Conservation (phyloP, 2,113 vertebrate genomes). For the Elephantulus edwardii region DNA sequence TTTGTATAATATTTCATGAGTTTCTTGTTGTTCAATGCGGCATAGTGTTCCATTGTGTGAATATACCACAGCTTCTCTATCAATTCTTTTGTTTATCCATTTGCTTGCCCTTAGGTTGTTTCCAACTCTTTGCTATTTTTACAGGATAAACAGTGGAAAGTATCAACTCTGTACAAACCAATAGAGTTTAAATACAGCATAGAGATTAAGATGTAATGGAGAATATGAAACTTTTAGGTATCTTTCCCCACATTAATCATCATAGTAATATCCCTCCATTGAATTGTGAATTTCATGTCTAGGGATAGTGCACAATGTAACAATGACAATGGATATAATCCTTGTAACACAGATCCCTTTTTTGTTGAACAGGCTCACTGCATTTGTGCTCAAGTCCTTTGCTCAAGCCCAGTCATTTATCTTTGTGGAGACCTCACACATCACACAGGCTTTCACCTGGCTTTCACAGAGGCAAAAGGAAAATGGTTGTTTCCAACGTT, state of each 20-base stretch:
- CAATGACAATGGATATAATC: not conserved
- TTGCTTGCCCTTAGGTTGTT: too few relatives aligned
- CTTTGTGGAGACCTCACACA: slow-evolving; percentile 66
- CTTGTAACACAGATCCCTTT: not conserved
- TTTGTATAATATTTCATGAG: too few relatives aligned
- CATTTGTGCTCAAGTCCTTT: slow-evolving; percentile 76
- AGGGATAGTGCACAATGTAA: not conserved
- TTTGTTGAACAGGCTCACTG: slow-evolving; percentile 72
- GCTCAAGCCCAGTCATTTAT: slow-evolving; percentile 63
- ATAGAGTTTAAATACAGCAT: not conserved
- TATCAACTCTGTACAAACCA: not conserved
- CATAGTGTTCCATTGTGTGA: too few relatives aligned
- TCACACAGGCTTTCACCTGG: slow-evolving; percentile 39
- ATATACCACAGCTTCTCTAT: too few relatives aligned
- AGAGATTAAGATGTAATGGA: not conserved
- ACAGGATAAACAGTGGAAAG: not conserved
- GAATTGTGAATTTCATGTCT: not conserved
- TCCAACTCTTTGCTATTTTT: too few relatives aligned
- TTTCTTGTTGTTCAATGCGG: too few relatives aligned
- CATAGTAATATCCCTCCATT: not conserved
- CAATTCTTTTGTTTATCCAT: too few relatives aligned
- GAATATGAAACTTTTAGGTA: not conserved
- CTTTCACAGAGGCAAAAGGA: slow-evolving; percentile 60
- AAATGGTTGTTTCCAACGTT: slow-evolving; percentile 70
- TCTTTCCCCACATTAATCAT: not conserved